Percentiles rank a stretch among this genome's conserved stretches.
phyloP scores from a whole-genome alignment of 2,888 invertebrate species.

The Periphyllus acericola region DNA sequence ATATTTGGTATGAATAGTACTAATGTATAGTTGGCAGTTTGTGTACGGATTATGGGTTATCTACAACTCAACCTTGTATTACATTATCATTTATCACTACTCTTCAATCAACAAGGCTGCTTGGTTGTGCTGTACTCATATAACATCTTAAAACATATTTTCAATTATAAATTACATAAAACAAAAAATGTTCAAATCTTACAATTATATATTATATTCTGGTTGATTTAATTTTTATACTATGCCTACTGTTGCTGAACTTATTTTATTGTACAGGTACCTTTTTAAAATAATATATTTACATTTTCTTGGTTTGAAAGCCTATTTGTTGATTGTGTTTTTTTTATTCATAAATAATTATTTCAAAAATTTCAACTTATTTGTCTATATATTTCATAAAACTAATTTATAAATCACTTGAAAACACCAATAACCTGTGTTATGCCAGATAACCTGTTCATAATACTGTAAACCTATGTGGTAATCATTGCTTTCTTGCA shows the following conservation, averaged over 20 bases:
- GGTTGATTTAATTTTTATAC: not conserved
- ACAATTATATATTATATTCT: not conserved
- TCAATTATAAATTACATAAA: not conserved
- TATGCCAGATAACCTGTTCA: slow-evolving; percentile 5
- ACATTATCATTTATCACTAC: slow-evolving; percentile 54
- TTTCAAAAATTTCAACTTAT: not conserved
- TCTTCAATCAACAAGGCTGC: slow-evolving; percentile 47
- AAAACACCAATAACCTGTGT: not conserved
- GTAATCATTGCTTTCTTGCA: not conserved
- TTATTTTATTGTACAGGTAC: slow-evolving; percentile 57
- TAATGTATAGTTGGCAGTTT: slow-evolving; percentile 33
- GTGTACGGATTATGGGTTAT: slow-evolving; percentile 26
- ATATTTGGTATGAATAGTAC: slow-evolving; percentile 59
- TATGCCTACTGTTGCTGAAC: slow-evolving; percentile 59
- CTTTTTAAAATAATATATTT: no score
- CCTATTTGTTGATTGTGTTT: not conserved
- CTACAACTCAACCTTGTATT: slow-evolving; percentile 51
- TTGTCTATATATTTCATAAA: slow-evolving; percentile 8
- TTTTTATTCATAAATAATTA: not conserved
- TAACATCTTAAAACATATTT: slow-evolving; percentile 1
- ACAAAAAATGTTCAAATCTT: slow-evolving; percentile 1
- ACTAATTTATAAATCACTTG: not conserved
- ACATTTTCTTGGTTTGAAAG: not conserved
- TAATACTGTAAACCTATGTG: not conserved
- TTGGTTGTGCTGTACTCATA: slow-evolving; percentile 9